phyloP scores from a whole-genome alignment of 2,797 vertebrate genomes.

The Tokudaia tokunoshimensis region DNA sequence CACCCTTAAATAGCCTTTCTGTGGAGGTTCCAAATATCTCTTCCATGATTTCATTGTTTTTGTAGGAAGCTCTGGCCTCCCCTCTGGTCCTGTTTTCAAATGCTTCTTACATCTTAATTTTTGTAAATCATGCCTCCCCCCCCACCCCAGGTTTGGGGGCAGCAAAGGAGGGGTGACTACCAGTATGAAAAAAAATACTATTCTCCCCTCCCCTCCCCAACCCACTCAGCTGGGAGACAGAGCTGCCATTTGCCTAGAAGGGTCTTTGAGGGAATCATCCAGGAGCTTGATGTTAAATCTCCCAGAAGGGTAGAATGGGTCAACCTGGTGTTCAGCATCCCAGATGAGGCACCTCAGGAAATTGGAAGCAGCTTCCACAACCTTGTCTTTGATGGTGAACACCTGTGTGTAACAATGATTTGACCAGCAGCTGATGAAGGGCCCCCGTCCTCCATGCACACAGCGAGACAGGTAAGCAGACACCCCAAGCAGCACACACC shows the following conservation, averaged over 20 bases:
- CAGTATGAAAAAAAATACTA: background rate
- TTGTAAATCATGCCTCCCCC: conserved; percentile 33
- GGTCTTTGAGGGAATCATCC: background rate
- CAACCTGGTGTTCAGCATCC: background rate
- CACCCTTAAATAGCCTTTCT: conserved; percentile 49
- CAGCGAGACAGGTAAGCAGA: background rate
- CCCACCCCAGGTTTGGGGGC: background rate
- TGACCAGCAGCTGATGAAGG: background rate
- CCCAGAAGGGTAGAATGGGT: background rate
- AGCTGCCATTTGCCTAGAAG: background rate
- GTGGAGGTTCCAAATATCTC: conserved; percentile 20
- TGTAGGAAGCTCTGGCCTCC: conserved; percentile 9
- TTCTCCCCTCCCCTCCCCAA: background rate
- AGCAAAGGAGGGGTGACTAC: conserved; percentile 11
- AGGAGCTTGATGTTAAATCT: background rate
- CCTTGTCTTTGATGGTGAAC: background rate
- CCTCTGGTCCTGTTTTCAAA: conserved; percentile 44
- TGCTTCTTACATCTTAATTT: conserved; percentile 52
- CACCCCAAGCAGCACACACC: background rate
- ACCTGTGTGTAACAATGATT: background rate
- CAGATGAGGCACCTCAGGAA: background rate
- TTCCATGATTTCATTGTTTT: conserved; percentile 56
- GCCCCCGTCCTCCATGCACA: background rate
- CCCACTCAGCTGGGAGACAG: background rate
- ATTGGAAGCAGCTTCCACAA: background rate